Evolutionary conservation across 2,888 invertebrate species (phyloP).

Genomic region (Octodonta nipae): DNA sequence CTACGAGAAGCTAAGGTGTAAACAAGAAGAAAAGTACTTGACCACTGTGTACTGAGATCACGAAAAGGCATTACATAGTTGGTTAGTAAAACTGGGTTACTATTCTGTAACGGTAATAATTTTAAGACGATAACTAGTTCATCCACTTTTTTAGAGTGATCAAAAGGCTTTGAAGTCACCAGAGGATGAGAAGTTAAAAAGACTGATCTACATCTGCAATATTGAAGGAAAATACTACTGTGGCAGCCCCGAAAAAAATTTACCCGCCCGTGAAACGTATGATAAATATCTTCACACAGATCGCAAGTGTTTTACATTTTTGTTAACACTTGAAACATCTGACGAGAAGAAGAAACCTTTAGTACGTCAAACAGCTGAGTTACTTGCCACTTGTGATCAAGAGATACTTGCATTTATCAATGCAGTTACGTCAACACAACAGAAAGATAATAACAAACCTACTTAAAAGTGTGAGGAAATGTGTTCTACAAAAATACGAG

Average conservation of each 20-base stretch:
- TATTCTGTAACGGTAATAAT: too few species aligned
- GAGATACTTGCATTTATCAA: slow-evolving; percentile 29
- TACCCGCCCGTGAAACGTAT: slow-evolving; percentile 5
- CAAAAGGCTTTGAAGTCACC: slow-evolving; percentile 13
- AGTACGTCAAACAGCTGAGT: slow-evolving; percentile 19
- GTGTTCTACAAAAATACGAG: slow-evolving; percentile 52
- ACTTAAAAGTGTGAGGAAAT: slow-evolving; percentile 38
- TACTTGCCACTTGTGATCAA: slow-evolving; percentile 49
- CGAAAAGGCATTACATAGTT: too few species aligned
- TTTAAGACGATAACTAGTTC: too few species aligned
- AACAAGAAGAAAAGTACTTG: too few species aligned
- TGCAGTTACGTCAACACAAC: too few species aligned
- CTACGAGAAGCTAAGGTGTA: too few species aligned
- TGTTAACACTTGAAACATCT: slow-evolving; percentile 7
- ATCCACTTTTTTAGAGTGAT: too few species aligned
- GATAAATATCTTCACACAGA: slow-evolving; percentile 19
- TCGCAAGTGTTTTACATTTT: slow-evolving; percentile 21
- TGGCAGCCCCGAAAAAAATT: slow-evolving; percentile 23
- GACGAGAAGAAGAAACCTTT: slow-evolving; percentile 13
- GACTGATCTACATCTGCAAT: slow-evolving; percentile 24
- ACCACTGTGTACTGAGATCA: too few species aligned
- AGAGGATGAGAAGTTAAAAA: slow-evolving; percentile 21
- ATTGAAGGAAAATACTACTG: slow-evolving; percentile 20
- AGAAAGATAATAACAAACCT: too few species aligned
- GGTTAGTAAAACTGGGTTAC: too few species aligned